Conservation (phyloP, 1,140 invertebrate species). For the Aleiodes sp. region DNA sequence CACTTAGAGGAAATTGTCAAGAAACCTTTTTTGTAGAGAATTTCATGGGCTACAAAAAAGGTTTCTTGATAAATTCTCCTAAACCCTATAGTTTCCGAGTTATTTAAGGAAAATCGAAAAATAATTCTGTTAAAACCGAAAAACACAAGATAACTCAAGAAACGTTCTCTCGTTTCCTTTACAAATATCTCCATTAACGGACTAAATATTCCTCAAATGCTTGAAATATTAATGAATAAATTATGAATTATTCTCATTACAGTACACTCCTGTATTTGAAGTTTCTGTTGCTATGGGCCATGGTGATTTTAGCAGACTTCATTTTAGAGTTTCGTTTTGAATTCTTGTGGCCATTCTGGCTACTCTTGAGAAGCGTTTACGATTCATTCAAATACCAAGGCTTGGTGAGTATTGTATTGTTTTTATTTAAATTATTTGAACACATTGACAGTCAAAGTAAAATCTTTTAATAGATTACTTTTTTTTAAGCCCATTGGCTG, state of each 20-base stretch:
- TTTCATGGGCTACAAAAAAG: too few species aligned
- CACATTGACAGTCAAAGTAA: constrained; percentile 82
- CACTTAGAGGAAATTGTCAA: too few species aligned
- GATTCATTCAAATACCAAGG: constrained; percentile 99
- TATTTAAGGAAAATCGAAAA: too few species aligned
- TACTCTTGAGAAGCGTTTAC: constrained; percentile 94
- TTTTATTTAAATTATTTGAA: too few species aligned
- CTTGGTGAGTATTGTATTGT: constrained; percentile 93
- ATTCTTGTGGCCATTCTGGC: constrained; percentile 99
- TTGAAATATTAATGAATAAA: background rate
- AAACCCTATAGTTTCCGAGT: too few species aligned
- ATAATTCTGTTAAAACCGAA: too few species aligned
- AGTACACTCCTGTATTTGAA: constrained; percentile 96
- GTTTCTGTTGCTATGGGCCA: constrained; percentile 94
- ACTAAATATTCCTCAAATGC: background rate
- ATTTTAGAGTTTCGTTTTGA: constrained; percentile 99
- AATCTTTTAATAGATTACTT: constrained; percentile 38
- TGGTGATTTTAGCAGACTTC: constrained; percentile 96
- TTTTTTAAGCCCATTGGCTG: constrained; percentile 41
- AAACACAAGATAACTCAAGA: too few species aligned
- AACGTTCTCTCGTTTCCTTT: too few species aligned
- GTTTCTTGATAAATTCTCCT: too few species aligned
- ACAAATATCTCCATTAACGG: background rate
- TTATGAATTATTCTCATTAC: constrained; percentile 41
- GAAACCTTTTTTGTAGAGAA: too few species aligned